Evolutionary conservation across 2,888 invertebrate species (phyloP), one percentile per base, ranked within the genome.

Genomic region (Carpatolechia fugitivella): DNA sequence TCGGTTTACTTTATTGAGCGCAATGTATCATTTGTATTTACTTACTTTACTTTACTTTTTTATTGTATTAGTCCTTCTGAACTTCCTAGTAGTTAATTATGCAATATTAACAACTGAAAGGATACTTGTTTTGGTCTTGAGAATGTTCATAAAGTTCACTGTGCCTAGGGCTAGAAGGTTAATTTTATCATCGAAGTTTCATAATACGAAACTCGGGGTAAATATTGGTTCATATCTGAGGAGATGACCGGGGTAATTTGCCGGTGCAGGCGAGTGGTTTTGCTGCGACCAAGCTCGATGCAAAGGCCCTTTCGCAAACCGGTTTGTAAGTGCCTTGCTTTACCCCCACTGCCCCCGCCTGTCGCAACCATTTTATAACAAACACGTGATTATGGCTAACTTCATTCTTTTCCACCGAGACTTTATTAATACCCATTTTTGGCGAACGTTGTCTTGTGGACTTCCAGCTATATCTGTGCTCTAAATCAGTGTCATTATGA

Each of bases 231-330:
- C 31, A 49, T 18, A 66, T 69, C 68, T 66, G 70, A 73, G 41
- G 46, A 46, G 14, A 76, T 78, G 78, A 75, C 72, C 75, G 65
- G 70, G 65, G 69, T 78, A 77, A 76, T 75, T 70, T 73, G 72
- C 73, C 65, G 74, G 72, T 67, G 69, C 66, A 68, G 61, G 62
- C 66, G 63, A 20, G 44, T 20, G 44, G 44, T 44, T 44, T 44
- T 20, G 29, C 47, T 16, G 68, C 76, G 72, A 74, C 76, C 75
- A 73, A 74, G 72, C 76, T 76, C 67, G 70, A 66, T 72, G 72
- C 69, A 78, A 78, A 79, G 76, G 76, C 76, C 77, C 80, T 82
- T 80, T 80, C 70, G 76, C 80, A 82, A 85, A 87, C 87, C 72
- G 80, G 84, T 85, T 82, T 79, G 63, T 60, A 69, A 72, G 72